These are phyloP conservation scores for Sigmodon hispidus DNA, from an alignment of 2,113 vertebrate genomes.

Conservation along the genomic window DNA sequence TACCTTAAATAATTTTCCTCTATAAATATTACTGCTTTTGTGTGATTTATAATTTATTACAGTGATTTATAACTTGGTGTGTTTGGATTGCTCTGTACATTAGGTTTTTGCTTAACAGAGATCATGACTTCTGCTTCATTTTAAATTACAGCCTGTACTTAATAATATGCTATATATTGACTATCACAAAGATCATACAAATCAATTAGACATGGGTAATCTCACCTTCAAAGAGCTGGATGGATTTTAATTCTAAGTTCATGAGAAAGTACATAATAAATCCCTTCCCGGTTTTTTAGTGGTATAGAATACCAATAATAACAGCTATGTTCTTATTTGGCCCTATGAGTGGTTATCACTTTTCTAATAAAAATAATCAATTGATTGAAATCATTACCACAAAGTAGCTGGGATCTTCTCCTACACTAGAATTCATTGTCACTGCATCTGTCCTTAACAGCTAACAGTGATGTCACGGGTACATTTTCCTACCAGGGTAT, in stretches of 20 bases:
- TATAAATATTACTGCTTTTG: not conserved
- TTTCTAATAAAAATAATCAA: conserved; percentile 47
- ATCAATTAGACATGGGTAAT: not conserved
- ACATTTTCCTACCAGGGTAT: not conserved
- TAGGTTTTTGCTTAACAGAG: conserved; percentile 15
- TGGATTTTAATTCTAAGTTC: not conserved
- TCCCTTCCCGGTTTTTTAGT: conserved; percentile 22
- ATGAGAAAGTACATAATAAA: not conserved
- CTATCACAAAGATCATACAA: not conserved
- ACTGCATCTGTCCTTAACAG: not conserved
- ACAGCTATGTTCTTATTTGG: not conserved
- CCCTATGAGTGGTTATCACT: not conserved
- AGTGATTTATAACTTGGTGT: not conserved
- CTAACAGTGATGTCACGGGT: not conserved
- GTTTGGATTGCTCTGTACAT: not conserved
- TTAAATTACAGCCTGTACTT: not conserved
- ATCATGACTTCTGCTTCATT: not conserved
- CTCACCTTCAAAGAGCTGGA: not conserved
- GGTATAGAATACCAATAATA: not conserved
- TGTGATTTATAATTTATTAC: not conserved
- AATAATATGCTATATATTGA: not conserved
- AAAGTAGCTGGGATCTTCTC: not conserved
- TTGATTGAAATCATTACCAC: conserved; percentile 11
- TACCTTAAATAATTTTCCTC: not conserved
- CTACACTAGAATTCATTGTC: not conserved